These are phyloP conservation scores for Indri indri DNA, from an alignment of 2,113 vertebrate species.

Conservation along the genomic window DNA sequence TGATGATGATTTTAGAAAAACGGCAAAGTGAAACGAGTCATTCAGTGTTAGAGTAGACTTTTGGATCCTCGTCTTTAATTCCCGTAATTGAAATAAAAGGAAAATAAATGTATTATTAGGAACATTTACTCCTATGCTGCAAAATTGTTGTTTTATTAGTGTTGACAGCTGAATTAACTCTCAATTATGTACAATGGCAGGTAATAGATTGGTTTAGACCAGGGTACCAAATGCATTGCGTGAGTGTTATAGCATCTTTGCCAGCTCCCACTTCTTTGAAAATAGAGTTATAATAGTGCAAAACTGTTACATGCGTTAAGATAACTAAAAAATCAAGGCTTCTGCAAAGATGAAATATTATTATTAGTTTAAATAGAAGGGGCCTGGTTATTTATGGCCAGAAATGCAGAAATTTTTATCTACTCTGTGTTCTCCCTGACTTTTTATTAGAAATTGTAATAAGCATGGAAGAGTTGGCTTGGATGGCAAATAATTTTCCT, in stretches of 20 bases:
- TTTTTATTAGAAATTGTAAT: constrained; percentile 10
- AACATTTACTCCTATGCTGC: not conserved
- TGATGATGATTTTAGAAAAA: not conserved
- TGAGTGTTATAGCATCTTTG: not conserved
- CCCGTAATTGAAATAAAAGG: not conserved
- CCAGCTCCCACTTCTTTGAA: not conserved
- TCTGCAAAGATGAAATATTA: not conserved
- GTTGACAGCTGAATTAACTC: not conserved
- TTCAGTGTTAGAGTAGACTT: not conserved
- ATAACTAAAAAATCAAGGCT: not conserved
- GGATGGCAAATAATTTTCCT: constrained; percentile 26
- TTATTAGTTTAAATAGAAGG: not conserved
- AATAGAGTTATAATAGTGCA: not conserved
- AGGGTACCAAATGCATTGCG: not conserved
- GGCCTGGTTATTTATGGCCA: not conserved
- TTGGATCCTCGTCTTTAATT: not conserved
- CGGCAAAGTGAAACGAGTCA: not conserved
- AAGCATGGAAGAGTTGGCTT: not conserved
- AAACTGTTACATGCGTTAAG: not conserved
- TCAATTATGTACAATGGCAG: not conserved
- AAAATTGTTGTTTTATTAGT: not conserved
- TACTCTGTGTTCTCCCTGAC: not conserved
- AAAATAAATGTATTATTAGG: not conserved
- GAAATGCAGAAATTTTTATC: not conserved
- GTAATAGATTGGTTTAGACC: not conserved